phyloP scores from a whole-genome alignment of 2,113 vertebrate genomes.

The Strix uralensis region DNA sequence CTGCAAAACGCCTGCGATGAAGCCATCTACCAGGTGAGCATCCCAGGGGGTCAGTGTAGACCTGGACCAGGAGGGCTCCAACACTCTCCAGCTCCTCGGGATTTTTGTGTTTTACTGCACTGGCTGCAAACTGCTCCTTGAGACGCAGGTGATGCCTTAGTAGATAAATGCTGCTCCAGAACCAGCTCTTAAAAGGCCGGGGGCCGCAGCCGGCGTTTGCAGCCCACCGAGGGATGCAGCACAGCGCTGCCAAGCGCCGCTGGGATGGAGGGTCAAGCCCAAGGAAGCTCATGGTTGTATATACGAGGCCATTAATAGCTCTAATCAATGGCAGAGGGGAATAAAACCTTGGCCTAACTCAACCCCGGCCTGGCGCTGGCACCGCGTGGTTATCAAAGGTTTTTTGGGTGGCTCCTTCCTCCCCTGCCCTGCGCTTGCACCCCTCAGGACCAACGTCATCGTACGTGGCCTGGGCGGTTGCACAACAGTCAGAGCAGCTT shows the following conservation, averaged over 20 bases:
- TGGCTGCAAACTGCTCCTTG: neutral
- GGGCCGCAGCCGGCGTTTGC: neutral
- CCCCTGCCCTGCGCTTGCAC: neutral
- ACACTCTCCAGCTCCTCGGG: neutral
- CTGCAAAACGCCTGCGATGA: conserved; percentile 96
- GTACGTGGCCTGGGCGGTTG: rapidly evolving
- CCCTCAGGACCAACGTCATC: rapidly evolving
- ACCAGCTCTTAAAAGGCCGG: neutral
- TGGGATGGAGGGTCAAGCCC: neutral
- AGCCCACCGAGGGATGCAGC: neutral
- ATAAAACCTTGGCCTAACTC: neutral
- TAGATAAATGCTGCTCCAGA: neutral
- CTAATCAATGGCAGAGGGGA: neutral
- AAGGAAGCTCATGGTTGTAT: neutral
- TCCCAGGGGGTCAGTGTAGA: rapidly evolving
- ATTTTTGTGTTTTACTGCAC: rapidly evolving
- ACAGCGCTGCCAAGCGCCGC: rapidly evolving
- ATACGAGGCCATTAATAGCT: neutral
- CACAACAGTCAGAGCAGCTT: neutral
- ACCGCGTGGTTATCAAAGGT: neutral
- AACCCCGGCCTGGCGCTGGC: neutral
- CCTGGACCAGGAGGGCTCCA: rapidly evolving
- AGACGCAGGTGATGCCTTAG: rapidly evolving
- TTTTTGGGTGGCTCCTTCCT: neutral
- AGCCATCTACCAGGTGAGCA: conserved; percentile 90